A percentile compares a stretch with the other conserved stretches of the same genome.
Evolutionary conservation across 2,888 invertebrate species (phyloP).

Genomic region (Amphipoea lucens): DNA sequence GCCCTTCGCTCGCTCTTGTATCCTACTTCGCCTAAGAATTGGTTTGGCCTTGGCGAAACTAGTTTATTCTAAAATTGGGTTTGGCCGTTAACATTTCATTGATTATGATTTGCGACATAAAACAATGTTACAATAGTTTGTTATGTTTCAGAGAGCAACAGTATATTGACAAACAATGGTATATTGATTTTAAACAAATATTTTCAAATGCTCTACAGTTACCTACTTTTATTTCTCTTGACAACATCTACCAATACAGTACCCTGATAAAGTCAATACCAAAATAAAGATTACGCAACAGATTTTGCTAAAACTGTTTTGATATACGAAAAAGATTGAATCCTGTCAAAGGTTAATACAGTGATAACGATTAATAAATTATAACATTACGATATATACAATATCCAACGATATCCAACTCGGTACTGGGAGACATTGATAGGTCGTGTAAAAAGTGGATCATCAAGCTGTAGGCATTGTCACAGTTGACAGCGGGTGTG

Average conservation of each 20-base stretch:
- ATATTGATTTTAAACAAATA: background rate
- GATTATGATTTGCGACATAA: background rate
- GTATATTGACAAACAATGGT: background rate
- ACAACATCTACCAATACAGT: background rate
- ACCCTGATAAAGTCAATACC: conserved; percentile 6
- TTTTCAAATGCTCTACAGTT: background rate
- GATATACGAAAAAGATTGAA: conserved; percentile 20
- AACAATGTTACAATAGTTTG: background rate
- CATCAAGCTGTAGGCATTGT: background rate
- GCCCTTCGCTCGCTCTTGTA: too few species aligned
- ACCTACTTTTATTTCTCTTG: background rate
- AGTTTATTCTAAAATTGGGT: too few species aligned
- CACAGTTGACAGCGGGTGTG: conserved; percentile 71
- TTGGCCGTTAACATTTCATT: too few species aligned
- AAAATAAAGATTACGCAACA: conserved; percentile 35
- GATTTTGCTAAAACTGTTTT: conserved; percentile 20
- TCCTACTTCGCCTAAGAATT: too few species aligned
- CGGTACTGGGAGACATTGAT: conserved; percentile 2
- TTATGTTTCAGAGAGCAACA: background rate
- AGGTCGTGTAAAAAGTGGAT: conserved; percentile 50
- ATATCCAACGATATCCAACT: background rate
- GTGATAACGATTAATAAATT: conserved; percentile 38
- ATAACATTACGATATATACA: background rate
- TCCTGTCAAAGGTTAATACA: conserved; percentile 37
- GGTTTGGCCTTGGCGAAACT: too few species aligned